Evolutionary conservation across 1,140 invertebrate species (phyloP), one percentile per base, ranked within the genome.

Genomic region (Diachasma alloeum): DNA sequence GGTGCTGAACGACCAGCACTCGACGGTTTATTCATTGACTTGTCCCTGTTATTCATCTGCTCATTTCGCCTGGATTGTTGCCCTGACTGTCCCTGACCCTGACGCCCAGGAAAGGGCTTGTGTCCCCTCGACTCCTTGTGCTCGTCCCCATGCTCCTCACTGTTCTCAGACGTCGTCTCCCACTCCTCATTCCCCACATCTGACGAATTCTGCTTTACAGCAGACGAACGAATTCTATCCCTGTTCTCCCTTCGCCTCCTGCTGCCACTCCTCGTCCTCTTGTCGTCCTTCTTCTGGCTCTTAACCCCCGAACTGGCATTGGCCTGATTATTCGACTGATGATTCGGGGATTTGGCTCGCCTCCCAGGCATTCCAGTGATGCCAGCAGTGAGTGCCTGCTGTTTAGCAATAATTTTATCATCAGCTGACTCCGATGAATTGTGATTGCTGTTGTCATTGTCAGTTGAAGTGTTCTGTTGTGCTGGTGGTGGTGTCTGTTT

Each of bases 91-190:
- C 81, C 84, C 5, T 71, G n/a, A 15, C 53, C 59, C n/a, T 84
- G 81, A 31, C 78, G 76, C 10, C 83, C 71, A 37, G 87, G 83
- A 19, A 87, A 87, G 17, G 78, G 75, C 37, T 87, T 89, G 9
- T 83, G 80, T 22, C 84, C 83, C 13, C 70, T 78, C 17, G 86
- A 86, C 1, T 90, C 87, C 76, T 89, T 88, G 9, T 83, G 80
- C 24, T 90, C 88, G 22, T 91, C 89, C 3, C 84, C 79, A n/a
- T 88, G 87, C 8, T 89, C 88, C 22, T 94, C 93, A 81, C 93
- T 93, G 83, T 92, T 92, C 83, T 94, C 93, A 3, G 93, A 94
- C 1, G 92, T 93, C 0, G 93, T 93, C 80, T 94, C 93, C 92
- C 93, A 93, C 78, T 92, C 92, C 79, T 93, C 93, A 74, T 93